Evolutionary conservation across 2,888 invertebrate genomes (phyloP).

Genomic region (Arge pagana): DNA sequence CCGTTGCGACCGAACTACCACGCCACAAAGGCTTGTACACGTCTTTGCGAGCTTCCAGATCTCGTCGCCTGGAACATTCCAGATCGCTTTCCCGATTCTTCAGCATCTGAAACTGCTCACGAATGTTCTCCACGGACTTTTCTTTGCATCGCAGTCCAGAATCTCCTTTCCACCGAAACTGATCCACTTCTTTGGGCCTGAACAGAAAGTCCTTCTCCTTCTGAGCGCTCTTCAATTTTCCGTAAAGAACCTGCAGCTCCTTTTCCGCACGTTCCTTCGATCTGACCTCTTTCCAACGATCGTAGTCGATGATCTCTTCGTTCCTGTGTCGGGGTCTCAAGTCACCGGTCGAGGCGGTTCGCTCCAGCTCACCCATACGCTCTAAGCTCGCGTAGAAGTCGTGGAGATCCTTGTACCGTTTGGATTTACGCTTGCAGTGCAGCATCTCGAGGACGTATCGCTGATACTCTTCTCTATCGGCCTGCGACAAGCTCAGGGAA

Average conservation of each 20-base stretch:
- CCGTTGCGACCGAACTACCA: conserved; percentile 79
- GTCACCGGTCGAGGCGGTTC: conserved; percentile 72
- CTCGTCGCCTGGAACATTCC: conserved; percentile 58
- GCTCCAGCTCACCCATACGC: conserved; percentile 81
- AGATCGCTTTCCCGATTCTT: conserved; percentile 60
- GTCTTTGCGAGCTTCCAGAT: conserved; percentile 64
- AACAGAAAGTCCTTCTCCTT: conserved; percentile 84
- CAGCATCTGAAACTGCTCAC: conserved; percentile 74
- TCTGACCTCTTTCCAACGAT: conserved; percentile 82
- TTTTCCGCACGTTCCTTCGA: conserved; percentile 80
- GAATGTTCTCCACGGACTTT: conserved; percentile 85
- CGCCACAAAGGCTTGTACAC: conserved; percentile 83
- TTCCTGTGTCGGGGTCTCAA: conserved; percentile 74
- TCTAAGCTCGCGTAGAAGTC: conserved; percentile 85
- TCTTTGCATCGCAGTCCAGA: conserved; percentile 79
- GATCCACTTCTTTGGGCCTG: conserved; percentile 74
- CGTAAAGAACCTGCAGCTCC: conserved; percentile 77
- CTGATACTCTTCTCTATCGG: conserved; percentile 68
- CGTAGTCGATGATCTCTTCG: conserved; percentile 84
- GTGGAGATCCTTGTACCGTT: conserved; percentile 82
- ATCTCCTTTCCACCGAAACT: conserved; percentile 76
- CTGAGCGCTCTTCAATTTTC: conserved; percentile 77
- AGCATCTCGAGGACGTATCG: conserved; percentile 70
- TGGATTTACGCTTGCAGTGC: conserved; percentile 71
- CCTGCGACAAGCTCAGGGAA: conserved; percentile 56